These are phyloP conservation scores for Pteropus alecto DNA, from an alignment of 2,113 vertebrate genomes.

Conservation along the genomic window DNA sequence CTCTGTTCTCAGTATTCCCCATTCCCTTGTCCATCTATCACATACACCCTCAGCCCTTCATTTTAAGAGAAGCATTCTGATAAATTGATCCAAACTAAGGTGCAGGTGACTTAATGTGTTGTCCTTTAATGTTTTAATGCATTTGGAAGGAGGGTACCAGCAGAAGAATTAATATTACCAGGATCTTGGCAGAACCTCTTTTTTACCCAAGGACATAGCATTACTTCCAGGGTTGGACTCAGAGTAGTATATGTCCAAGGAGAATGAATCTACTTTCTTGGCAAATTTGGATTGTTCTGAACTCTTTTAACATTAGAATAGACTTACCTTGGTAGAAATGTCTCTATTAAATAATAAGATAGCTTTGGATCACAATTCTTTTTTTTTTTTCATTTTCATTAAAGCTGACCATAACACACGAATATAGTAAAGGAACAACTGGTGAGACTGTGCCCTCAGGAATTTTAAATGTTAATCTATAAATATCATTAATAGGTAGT, in stretches of 20 bases:
- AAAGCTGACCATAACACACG: background rate
- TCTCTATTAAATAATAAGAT: background rate
- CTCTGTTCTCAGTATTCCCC: background rate
- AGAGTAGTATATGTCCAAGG: background rate
- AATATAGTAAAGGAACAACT: background rate
- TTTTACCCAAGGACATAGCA: background rate
- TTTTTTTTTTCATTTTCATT: background rate
- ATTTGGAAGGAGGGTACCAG: conserved; percentile 41
- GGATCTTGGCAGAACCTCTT: conserved; percentile 25
- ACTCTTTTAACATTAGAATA: background rate
- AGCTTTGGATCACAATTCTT: background rate
- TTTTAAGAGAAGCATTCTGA: conserved; percentile 9
- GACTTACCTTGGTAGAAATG: background rate
- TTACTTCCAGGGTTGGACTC: background rate
- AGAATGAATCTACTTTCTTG: background rate
- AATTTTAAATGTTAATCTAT: background rate
- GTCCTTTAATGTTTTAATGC: conserved; percentile 57
- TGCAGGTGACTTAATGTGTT: conserved; percentile 30
- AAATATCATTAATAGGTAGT: background rate
- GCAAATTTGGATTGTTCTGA: background rate
- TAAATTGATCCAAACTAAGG: conserved; percentile 19
- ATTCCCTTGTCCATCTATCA: background rate
- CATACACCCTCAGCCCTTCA: background rate
- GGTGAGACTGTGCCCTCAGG: background rate
- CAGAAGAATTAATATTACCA: conserved; percentile 24